Conservation (phyloP, 1,140 invertebrate species). For the Heliconius hewitsoni region DNA sequence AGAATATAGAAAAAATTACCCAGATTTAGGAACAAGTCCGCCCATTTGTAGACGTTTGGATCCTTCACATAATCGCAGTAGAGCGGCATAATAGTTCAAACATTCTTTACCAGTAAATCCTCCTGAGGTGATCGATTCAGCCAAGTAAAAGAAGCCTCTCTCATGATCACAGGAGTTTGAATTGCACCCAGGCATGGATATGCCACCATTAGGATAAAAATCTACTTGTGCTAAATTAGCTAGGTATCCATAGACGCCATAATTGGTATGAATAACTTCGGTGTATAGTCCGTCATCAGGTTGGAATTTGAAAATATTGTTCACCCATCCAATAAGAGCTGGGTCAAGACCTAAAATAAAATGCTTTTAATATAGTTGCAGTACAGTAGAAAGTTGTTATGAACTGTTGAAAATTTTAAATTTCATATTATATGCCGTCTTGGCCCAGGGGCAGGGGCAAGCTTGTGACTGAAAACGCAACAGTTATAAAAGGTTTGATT, state of each 20-base stretch:
- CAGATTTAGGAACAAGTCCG: slow-evolving; percentile 55
- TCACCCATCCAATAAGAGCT: slow-evolving; percentile 72
- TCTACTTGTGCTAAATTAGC: slow-evolving; percentile 83
- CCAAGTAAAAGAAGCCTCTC: slow-evolving; percentile 57
- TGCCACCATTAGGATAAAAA: slow-evolving; percentile 86
- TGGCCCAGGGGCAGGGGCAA: no score
- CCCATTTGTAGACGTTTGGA: slow-evolving; percentile 54
- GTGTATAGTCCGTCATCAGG: slow-evolving; percentile 82
- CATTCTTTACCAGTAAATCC: slow-evolving; percentile 60
- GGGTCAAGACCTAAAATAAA: slow-evolving; percentile 77
- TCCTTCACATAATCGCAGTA: slow-evolving; percentile 46
- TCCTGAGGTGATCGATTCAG: slow-evolving; percentile 54
- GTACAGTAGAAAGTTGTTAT: background rate
- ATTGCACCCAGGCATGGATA: slow-evolving; percentile 84
- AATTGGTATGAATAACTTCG: slow-evolving; percentile 85
- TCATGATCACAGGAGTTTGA: slow-evolving; percentile 63
- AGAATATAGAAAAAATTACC: slow-evolving; percentile 41
- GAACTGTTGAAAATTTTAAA: background rate
- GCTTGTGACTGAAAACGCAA: no score
- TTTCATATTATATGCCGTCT: background rate
- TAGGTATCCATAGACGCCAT: slow-evolving; percentile 72
- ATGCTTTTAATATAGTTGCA: background rate
- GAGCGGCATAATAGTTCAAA: slow-evolving; percentile 50
- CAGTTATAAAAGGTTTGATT: no score
- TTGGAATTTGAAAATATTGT: slow-evolving; percentile 76